These are phyloP conservation scores for Acanthisitta chloris DNA, from an alignment of 2,113 vertebrate species.

Conservation along the genomic window DNA sequence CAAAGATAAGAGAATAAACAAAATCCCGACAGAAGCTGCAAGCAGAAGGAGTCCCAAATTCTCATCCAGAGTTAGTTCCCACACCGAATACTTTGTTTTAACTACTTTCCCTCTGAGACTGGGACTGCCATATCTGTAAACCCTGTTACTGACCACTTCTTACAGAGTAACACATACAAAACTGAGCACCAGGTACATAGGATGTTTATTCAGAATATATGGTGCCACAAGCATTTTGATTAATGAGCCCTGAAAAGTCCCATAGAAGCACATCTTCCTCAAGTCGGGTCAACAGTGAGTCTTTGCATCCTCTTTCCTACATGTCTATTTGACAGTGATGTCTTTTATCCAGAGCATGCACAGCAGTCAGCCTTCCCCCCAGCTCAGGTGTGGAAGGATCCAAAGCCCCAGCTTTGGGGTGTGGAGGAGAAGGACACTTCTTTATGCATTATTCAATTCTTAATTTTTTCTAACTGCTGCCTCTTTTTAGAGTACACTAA, in stretches of 20 bases:
- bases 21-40: background rate
- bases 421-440: background rate
- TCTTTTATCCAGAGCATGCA: fast-evolving
- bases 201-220: background rate
- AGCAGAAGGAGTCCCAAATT: background rate
- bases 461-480: background rate
- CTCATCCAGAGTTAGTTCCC: background rate
- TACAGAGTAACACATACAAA: background rate
- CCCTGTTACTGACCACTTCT: background rate
- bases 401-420: background rate
- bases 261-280: background rate
- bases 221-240: background rate
- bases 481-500: background rate
- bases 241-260: background rate
- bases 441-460: background rate
- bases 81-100: background rate
- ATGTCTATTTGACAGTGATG: background rate
- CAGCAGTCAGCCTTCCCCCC: background rate
- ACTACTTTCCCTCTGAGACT: background rate
- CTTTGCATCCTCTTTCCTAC: background rate
- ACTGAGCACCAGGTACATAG: background rate
- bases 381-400: background rate
- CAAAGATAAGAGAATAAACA: background rate
- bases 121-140: background rate
- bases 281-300: background rate